Evolutionary conservation across 2,797 vertebrate species (phyloP).

Genomic region (Streptopelia turtur): DNA sequence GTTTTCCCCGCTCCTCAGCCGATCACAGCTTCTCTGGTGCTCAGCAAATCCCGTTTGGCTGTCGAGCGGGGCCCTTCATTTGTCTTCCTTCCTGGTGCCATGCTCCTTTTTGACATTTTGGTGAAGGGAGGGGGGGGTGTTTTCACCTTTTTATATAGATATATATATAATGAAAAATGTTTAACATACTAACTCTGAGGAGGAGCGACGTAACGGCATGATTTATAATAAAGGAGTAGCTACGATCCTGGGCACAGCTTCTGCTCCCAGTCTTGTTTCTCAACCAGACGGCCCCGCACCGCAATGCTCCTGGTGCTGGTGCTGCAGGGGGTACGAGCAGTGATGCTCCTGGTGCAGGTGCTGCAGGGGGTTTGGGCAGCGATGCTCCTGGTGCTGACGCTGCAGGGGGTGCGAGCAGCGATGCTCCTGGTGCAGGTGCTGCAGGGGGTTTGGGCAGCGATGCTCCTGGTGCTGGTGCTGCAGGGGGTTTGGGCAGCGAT

Average conservation of each 20-base stretch:
- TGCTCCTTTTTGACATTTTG: not conserved
- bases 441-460: too few species aligned
- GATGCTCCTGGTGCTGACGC: too few species aligned
- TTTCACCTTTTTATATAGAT: constrained; percentile 68
- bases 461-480: accelerated
- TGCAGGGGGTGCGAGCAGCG: too few species aligned
- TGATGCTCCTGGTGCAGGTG: not conserved
- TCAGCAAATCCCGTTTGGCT: not conserved
- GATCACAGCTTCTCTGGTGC: constrained; percentile 43
- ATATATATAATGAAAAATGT: constrained; percentile 66
- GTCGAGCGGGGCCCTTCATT: not conserved
- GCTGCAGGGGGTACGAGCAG: not conserved
- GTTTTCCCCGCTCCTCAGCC: not conserved
- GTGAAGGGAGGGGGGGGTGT: constrained; percentile 28
- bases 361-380: not conserved
- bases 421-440: too few species aligned
- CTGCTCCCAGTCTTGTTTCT: not conserved
- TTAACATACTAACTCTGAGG: constrained; percentile 67
- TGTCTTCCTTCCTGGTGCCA: constrained; percentile 13
- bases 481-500: too few species aligned
- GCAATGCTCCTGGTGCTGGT: accelerated
- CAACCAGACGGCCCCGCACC: accelerated
- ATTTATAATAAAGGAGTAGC: constrained; percentile 75
- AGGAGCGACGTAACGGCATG: constrained; percentile 58
- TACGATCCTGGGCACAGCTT: constrained; percentile 21